Conservation (phyloP, 2,888 invertebrate genomes). For the Suillia variegata region DNA sequence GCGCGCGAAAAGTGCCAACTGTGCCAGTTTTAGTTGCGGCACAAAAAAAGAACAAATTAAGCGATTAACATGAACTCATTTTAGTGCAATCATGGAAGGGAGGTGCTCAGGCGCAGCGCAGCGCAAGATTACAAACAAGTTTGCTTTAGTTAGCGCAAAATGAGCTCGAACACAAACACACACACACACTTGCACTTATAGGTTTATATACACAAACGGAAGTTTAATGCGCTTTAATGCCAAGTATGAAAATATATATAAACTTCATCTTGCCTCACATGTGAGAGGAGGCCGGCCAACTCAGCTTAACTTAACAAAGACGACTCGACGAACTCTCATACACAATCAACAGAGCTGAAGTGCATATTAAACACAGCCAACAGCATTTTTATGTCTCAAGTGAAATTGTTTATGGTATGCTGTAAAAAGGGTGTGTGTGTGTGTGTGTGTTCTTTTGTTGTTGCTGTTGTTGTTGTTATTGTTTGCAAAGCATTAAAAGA, state of each 20-base stretch:
- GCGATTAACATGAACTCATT: no score
- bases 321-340: not conserved
- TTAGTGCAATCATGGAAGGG: no score
- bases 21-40: not conserved
- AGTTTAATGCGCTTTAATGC: not conserved
- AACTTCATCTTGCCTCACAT: not conserved
- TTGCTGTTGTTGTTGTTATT: no score
- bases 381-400: constrained; percentile 37
- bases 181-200: not conserved
- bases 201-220: not conserved
- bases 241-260: not conserved
- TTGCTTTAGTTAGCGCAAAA: no score
- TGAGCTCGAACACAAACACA: not conserved
- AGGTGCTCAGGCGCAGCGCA: not conserved
- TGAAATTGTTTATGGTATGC: no score
- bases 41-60: no score
- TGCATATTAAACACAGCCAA: constrained; percentile 31
- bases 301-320: no score
- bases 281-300: no score
- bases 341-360: constrained; percentile 24
- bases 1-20: not conserved
- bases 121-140: no score
- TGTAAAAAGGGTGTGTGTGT: constrained; percentile 13
- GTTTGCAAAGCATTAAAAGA: no score
- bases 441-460: no score